phyloP scores from a whole-genome alignment of 2,888 invertebrate genomes.

The Pachymerium ferrugineum region DNA sequence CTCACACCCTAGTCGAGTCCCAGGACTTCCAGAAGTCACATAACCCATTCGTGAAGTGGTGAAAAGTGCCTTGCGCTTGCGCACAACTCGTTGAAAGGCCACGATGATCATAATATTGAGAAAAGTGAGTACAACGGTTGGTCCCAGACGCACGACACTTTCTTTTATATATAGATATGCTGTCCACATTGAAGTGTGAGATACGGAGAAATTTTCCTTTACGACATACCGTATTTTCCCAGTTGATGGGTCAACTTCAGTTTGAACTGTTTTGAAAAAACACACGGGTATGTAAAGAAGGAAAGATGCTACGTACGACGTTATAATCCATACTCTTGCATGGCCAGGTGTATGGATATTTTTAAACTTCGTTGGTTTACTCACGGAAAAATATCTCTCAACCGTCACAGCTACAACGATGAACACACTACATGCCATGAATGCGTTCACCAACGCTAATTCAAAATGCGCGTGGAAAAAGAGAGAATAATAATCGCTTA shows the following conservation, averaged over 20 bases:
- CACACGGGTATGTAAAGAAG: conserved; percentile 49
- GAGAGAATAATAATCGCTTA: conserved; percentile 42
- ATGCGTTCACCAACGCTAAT: conserved; percentile 50
- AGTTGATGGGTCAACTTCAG: background rate
- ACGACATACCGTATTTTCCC: conserved; percentile 39
- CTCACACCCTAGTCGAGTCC: conserved; percentile 33
- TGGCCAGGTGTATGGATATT: conserved; percentile 46
- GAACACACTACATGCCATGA: conserved; percentile 53
- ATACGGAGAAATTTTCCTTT: conserved; percentile 42
- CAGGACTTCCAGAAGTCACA: background rate
- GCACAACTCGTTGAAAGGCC: conserved; percentile 49
- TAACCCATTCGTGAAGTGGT: conserved; percentile 7
- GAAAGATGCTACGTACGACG: conserved; percentile 47
- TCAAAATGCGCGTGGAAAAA: conserved; percentile 51
- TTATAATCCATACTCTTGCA: conserved; percentile 45
- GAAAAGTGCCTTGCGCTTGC: conserved; percentile 45
- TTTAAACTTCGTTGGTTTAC: conserved; percentile 47
- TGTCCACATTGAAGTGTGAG: conserved; percentile 43
- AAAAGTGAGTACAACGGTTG: conserved; percentile 49
- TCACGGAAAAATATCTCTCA: conserved; percentile 52
- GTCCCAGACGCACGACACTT: conserved; percentile 49
- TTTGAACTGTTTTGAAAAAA: conserved; percentile 45
- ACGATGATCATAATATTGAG: conserved; percentile 51
- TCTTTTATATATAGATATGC: conserved; percentile 48
- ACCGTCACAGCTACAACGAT: conserved; percentile 52